Evolutionary conservation across 2,797 vertebrate species (phyloP).

Genomic region (Anas capensis): DNA sequence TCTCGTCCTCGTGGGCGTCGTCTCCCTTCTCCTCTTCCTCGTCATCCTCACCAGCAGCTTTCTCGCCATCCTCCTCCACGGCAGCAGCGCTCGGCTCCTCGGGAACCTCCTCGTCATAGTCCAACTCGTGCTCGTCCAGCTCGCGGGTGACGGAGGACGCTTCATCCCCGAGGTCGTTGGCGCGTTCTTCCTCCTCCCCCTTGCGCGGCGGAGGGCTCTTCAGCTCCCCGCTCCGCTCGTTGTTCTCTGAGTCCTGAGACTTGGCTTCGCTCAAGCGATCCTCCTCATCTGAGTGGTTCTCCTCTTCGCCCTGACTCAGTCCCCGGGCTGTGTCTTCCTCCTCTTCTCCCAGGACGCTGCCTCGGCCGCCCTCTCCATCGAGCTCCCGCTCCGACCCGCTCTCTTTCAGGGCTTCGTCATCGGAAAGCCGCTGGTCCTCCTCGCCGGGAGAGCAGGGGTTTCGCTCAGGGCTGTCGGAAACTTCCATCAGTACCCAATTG

Average conservation of each 20-base stretch:
- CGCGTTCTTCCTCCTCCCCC: conserved; percentile 78
- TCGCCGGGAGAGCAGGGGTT: conserved; percentile 90
- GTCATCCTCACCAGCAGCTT: conserved; percentile 87
- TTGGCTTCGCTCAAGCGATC: conserved; percentile 79
- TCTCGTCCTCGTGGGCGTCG: conserved; percentile 78
- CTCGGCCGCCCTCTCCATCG: conserved; percentile 70
- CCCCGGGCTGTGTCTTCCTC: conserved; percentile 73
- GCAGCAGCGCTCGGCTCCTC: conserved; percentile 86
- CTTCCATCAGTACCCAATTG: conserved; percentile 87
- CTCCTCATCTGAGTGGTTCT: conserved; percentile 80
- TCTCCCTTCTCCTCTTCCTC: conserved; percentile 84
- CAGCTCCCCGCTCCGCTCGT: conserved; percentile 73
- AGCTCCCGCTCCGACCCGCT: conserved; percentile 81
- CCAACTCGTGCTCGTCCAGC: conserved; percentile 95
- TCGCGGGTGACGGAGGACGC: conserved; percentile 92
- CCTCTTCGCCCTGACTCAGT: conserved; percentile 72
- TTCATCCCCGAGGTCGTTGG: conserved; percentile 89
- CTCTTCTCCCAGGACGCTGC: conserved; percentile 75
- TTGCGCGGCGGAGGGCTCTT: conserved; percentile 56
- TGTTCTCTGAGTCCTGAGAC: conserved; percentile 86
- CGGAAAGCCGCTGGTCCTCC: conserved; percentile 84
- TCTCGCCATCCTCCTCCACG: conserved; percentile 83
- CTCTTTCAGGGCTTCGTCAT: conserved; percentile 87
- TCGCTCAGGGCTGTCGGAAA: conserved; percentile 91
- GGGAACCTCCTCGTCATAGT: conserved; percentile 97